Percentiles rank a stretch among this genome's conserved stretches.
Conservation (phyloP, 1,140 invertebrate species). For the Tetragnatha versicolor region DNA sequence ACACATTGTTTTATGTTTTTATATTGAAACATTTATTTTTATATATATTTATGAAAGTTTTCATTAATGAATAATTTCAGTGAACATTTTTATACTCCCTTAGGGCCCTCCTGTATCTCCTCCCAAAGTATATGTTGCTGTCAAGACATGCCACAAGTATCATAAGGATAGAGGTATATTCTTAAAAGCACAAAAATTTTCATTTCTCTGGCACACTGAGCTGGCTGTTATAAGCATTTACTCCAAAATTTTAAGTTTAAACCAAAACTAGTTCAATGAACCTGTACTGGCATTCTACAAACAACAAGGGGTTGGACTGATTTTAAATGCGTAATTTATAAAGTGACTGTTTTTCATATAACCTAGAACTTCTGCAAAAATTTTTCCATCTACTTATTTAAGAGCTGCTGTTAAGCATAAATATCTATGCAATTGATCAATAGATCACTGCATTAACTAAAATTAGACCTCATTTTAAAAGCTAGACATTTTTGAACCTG, state of each 20-base stretch:
- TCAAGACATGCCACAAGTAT: slow-evolving; percentile 86
- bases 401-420: no score
- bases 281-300: not conserved
- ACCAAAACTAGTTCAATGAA: not conserved
- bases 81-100: no score
- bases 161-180: slow-evolving; percentile 71
- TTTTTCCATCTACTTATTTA: no score
- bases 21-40: no score
- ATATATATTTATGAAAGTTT: no score
- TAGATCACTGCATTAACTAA: no score
- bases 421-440: no score
- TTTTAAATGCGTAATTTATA: not conserved
- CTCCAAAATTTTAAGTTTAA: not conserved
- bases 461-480: no score
- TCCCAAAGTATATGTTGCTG: slow-evolving; percentile 78
- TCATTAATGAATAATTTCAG: no score
- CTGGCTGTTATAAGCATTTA: not conserved
- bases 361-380: not conserved
- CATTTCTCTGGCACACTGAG: not conserved
- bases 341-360: not conserved
- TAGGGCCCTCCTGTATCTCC: slow-evolving; percentile 62
- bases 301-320: not conserved
- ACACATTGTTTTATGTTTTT: no score
- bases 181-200: not conserved
- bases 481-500: no score